Evolutionary conservation across 2,888 invertebrate genomes (phyloP).

Genomic region (Oscheius sp.): DNA sequence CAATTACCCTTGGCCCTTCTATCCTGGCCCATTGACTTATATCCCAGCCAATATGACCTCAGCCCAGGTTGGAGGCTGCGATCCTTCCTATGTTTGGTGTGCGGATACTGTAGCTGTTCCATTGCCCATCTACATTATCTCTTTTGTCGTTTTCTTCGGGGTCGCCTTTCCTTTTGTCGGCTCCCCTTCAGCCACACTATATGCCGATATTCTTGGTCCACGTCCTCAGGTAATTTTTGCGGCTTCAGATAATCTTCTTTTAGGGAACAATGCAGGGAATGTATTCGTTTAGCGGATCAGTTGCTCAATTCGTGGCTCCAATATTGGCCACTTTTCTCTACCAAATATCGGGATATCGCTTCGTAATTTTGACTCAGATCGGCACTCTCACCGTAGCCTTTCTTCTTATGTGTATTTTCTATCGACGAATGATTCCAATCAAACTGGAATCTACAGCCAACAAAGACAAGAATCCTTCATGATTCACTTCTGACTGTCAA

Average conservation of each 20-base stretch:
- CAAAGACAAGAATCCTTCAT: background rate
- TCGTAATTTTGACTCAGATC: slow-evolving; percentile 40
- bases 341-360: slow-evolving; percentile 48
- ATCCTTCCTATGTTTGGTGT: slow-evolving; percentile 43
- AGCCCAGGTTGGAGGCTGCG: slow-evolving; percentile 44
- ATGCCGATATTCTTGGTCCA: slow-evolving; percentile 49
- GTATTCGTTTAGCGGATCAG: slow-evolving; percentile 50
- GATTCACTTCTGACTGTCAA: too few relatives aligned
- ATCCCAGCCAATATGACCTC: slow-evolving; percentile 41
- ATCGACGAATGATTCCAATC: slow-evolving; percentile 42
- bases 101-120: slow-evolving; percentile 39
- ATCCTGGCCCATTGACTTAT: slow-evolving; percentile 42
- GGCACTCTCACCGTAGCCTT: slow-evolving; percentile 36
- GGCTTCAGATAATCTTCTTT: background rate
- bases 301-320: slow-evolving; percentile 48
- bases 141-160: slow-evolving; percentile 45
- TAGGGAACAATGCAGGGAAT: slow-evolving; percentile 53
- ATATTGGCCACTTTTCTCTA: slow-evolving; percentile 32
- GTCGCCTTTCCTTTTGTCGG: slow-evolving; percentile 48
- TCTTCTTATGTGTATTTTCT: slow-evolving; percentile 37
- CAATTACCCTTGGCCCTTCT: slow-evolving; percentile 50
- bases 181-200: slow-evolving; percentile 44
- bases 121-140: slow-evolving; percentile 37
- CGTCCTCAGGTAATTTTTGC: slow-evolving; percentile 30
- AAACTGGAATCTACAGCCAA: slow-evolving; percentile 28